Evolutionary conservation across 2,113 vertebrate genomes (phyloP), one percentile per base, ranked within the genome.

Genomic region (Podiceps cristatus): DNA sequence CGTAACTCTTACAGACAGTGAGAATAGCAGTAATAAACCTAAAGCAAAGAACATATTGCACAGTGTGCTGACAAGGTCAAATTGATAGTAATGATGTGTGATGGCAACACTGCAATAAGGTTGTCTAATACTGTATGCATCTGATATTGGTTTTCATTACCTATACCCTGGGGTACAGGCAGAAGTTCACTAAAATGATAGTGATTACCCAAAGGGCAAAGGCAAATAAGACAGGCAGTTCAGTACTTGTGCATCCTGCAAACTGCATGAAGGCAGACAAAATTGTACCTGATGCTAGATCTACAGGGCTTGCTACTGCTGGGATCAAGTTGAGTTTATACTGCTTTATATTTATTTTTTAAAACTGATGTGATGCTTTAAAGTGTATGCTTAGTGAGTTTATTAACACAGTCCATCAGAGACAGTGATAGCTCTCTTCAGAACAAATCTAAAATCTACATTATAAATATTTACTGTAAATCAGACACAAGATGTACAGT

Each of bases 131-230:
- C 28, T 93, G 76, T 88, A 86, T 93, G 94, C 95, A 95, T 96
- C 92, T 95, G 92, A 95, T 97, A 97, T 49, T 95, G 95, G 45
- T 93, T 96, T 97, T 97, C 95, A 96, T 97, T 96, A 94, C 88
- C 62, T 85, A 86, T 88, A 84, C 88, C 73, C 77, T 89, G 71
- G 77, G 93, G 86, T 87, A 89, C 73, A 95, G 90, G 81, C 76
- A 84, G 59, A 92, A 92, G 60, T 74, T 94, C 88, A 86, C 86
- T 90, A 72, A 96, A 97, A 93, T 90, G 62, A 74, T 83, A 59
- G 71, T 68, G 93, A 94, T 94, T 94, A 93, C 78, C 87, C 84
- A 95, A 93, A 94, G 85, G 77, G 67, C 49, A 96, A 88, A 96
- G 81, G 59, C 66, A 96, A 96, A n/a, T 80, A 90, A 91, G 82